Base-by-base conservation (phyloP, 2,888 invertebrate genomes). In the Chymomyza amoena region DNA sequence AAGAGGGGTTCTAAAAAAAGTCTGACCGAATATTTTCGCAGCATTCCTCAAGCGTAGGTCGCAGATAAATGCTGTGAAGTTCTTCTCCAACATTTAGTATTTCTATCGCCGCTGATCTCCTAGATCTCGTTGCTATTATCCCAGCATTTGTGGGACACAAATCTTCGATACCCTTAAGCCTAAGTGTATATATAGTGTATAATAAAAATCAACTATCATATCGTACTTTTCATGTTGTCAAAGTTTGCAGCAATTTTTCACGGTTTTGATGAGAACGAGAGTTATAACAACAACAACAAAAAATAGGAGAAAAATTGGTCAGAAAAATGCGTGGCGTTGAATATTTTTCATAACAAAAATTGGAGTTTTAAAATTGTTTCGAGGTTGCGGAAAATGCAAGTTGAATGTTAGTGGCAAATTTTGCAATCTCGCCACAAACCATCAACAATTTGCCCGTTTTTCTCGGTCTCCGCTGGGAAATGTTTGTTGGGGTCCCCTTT, bases 241-340 rank as follows among this genome's bases (percentile, higher is more conserved):
- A 84, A 84, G 81, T 83, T 84, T 76, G 78, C 72, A 84, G 76
- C 84, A 82, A 82, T 84, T 84, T 86, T 86, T 84, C 87, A 86
- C 80, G 80, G 79, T 81, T 84, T 79, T 81, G 69, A 64, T n/a
- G 62, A 10, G 15, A 50, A 39, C 57, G 70, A 70, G 64, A 68
- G 54, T 64, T 64, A 73, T 63, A 73, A 45, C 4, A 45, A 2
- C 0, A 75, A 51, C 20, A 54, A 54, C 2, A 13, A 64, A 64
- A 63, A 18, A 50, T 16, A n/a, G n/a, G 10, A 18, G 7, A 54
- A 54, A 54, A 54, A 18, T 54, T 16, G 16, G 54, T 20, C 61
- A 66, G 70, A 75, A 77, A 81, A 81, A 78, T 81, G 70, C 70
- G 67, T 79, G 80, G 70, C 70, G 67, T 79, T 65, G 64, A 61